Conservation (phyloP, 2,888 invertebrate genomes). For the Eupithecia vulgata region DNA sequence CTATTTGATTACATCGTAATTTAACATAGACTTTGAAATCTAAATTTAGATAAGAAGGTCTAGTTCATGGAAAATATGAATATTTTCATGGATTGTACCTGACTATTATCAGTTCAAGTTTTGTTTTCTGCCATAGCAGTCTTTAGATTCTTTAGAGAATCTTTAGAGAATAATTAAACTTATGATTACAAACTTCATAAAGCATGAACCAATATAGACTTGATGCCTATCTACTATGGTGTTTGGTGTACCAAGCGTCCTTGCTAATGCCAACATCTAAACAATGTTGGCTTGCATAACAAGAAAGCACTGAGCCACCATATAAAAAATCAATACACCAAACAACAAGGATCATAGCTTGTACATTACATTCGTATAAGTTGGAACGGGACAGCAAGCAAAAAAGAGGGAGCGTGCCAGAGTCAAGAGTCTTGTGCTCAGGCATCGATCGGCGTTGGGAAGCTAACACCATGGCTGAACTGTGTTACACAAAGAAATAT, state of each 20-base stretch:
- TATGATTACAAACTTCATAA: neutral
- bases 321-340: constrained; percentile 79
- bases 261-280: constrained; percentile 41
- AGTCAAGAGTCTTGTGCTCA: constrained; percentile 80
- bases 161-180: neutral
- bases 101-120: neutral
- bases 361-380: constrained; percentile 65
- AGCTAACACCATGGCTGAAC: constrained; percentile 48
- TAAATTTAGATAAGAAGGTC: neutral
- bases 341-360: constrained; percentile 73
- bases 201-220: neutral
- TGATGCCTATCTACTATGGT: neutral
- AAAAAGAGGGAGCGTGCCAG: constrained; percentile 68
- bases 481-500: constrained; percentile 45
- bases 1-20: neutral
- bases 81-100: neutral
- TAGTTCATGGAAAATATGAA: neutral
- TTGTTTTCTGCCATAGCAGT: neutral
- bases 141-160: neutral
- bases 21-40: neutral
- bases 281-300: constrained; percentile 48
- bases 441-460: constrained; percentile 74
- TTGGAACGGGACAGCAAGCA: constrained; percentile 68
- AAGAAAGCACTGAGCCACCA: constrained; percentile 56
- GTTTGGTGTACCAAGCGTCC: constrained; percentile 43